Evolutionary conservation across 2,113 vertebrate species (phyloP).

Genomic region (Tricholaema leucomelas): DNA sequence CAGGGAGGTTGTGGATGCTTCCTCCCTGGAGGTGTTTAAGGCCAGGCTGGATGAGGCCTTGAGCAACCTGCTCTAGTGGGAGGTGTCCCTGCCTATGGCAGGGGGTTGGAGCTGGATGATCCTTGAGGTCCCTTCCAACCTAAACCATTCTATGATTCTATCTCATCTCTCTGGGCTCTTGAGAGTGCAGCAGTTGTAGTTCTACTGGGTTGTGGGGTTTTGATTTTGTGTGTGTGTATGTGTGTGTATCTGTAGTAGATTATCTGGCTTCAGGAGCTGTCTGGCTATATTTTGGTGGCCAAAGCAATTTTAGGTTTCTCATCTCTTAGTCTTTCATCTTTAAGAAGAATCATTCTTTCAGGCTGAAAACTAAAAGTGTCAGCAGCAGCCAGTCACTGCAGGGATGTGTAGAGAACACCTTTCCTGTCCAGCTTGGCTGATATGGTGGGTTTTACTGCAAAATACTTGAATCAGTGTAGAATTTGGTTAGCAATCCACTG

Average conservation of each 20-base stretch:
- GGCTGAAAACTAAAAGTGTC: not conserved
- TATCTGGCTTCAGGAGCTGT: not conserved
- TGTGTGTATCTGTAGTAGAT: not conserved
- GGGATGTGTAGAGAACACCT: not conserved
- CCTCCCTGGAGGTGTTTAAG: too few species aligned
- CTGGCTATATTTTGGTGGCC: not conserved
- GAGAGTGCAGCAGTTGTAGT: not conserved
- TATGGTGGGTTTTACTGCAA: rapidly evolving
- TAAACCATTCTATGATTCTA: too few species aligned
- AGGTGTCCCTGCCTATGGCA: too few species aligned
- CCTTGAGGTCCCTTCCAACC: too few species aligned
- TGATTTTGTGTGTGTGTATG: not conserved
- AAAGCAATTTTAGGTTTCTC: constrained; percentile 2
- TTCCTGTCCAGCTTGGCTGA: not conserved
- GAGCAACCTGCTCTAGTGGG: too few species aligned
- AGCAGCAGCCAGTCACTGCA: not conserved
- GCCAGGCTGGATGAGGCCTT: too few species aligned
- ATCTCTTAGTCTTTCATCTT: not conserved
- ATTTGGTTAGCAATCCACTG: not conserved
- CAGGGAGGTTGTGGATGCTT: too few species aligned
- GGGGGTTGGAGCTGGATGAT: too few species aligned
- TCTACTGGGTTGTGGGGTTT: not conserved
- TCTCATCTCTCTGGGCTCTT: not conserved
- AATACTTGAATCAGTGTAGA: not conserved
- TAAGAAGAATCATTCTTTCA: not conserved